Base-by-base conservation (phyloP, 2,113 vertebrate genomes). In the Plecotus auritus region DNA sequence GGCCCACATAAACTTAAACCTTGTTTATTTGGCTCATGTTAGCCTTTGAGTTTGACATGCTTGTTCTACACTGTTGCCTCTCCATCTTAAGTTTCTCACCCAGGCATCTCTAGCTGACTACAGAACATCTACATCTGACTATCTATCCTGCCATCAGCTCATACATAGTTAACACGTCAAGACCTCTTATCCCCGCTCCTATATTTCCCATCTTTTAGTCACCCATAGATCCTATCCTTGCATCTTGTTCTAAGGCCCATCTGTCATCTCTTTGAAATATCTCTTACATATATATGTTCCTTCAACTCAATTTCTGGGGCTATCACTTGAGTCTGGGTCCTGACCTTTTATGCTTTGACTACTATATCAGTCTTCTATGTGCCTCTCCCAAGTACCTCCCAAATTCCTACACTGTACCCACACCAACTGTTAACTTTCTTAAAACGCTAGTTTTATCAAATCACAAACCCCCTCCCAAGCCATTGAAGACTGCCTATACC, bases 321-420 rank as follows among this genome's bases (percentile, higher is more conserved):
- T 47, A 20, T 88, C 35, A 37, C 32, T 88, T 88, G 49, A 47
- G 28, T 78, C 12, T 2, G 49, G 23, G 23, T 64, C 40, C 35
- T 94, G 51, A 32, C 47, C 66, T 78, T 90, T 83, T 67, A 67
- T 67, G 56, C 61, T 90, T 95, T 94, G 83, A 54, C 76, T 74
- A 61, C 30, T 82, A 2, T 91, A 42, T 28, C 45, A 93, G 12
- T 51, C 35, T 90, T 95, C 42, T 61, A 78, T 76, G 28, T 72
- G 66, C 30, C 30, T 85, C 51, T 92, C n/a, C 47, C 9, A 86
- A 72, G 67, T 81, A 12, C 59, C 49, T 85, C 59, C 30, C 54
- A 90, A 88, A 82, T 91, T 86, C 82, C 12, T 51, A 28, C 70
- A 87, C 45, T 54, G 8, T 59, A 28, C 20, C 22, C n/a, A 83